A percentile compares a stretch with the other conserved stretches of the same genome.
phyloP scores from a whole-genome alignment of 2,888 invertebrate species.

The Cyrtodaria siliqua region DNA sequence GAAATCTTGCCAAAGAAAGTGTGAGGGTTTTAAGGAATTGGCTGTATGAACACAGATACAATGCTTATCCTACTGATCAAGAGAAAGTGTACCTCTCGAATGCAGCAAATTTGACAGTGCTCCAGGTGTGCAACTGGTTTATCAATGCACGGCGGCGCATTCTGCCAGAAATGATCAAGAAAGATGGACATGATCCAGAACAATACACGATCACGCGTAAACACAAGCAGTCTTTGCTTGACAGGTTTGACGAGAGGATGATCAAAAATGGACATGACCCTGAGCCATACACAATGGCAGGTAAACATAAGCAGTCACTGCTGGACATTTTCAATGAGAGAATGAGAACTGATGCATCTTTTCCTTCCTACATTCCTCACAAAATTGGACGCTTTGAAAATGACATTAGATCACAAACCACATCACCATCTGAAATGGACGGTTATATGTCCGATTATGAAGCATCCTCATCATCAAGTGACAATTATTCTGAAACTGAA shows the following conservation, averaged over 20 bases:
- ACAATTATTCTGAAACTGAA: conserved; percentile 70
- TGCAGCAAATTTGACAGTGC: conserved; percentile 94
- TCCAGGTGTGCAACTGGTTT: conserved; percentile 97
- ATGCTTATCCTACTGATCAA: conserved; percentile 97
- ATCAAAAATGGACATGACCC: conserved; percentile 26
- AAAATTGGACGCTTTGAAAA: conserved; percentile 44
- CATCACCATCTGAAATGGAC: conserved; percentile 65
- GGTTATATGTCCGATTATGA: conserved; percentile 77
- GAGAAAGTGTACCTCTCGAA: conserved; percentile 95
- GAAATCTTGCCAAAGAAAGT: conserved; percentile 96
- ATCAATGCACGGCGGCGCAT: conserved; percentile 97
- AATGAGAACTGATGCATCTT: conserved; percentile 10
- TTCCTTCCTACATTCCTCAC: conserved; percentile 32
- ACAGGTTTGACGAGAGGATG: conserved; percentile 61
- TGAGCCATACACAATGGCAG: conserved; percentile 84
- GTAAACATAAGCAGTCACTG: conserved; percentile 86
- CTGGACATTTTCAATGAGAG: conserved; percentile 40
- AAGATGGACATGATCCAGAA: conserved; percentile 95
- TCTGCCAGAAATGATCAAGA: conserved; percentile 96
- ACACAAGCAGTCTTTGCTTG: conserved; percentile 77
- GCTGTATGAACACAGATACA: conserved; percentile 97
- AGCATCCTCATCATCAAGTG: conserved; percentile 72
- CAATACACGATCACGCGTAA: conserved; percentile 96
- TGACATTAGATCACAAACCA: conserved; percentile 33
- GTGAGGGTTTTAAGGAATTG: conserved; percentile 96